Percentiles rank a stretch among this genome's conserved stretches.
These are phyloP conservation scores for Champsocephalus esox DNA, from an alignment of 2,797 vertebrate genomes.

Conservation along the genomic window DNA sequence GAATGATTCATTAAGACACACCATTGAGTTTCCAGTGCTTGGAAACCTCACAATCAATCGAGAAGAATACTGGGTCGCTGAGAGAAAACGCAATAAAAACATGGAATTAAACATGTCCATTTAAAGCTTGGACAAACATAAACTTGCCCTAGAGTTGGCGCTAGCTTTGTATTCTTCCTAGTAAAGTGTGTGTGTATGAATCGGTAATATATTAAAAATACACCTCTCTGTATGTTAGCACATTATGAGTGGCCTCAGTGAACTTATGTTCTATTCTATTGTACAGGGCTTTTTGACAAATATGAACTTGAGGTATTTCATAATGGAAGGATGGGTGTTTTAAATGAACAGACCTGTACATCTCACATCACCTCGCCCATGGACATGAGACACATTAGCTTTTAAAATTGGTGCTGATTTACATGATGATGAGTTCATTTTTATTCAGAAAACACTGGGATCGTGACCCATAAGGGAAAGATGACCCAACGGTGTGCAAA, in stretches of 20 bases:
- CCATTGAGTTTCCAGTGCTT: too few relatives aligned
- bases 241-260: constrained; percentile 21
- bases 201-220: not conserved
- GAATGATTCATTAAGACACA: too few relatives aligned
- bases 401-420: constrained; percentile 58
- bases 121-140: not conserved
- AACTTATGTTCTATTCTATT: not conserved
- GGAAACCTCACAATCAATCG: too few relatives aligned
- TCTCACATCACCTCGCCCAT: constrained; percentile 44
- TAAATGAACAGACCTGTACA: constrained; percentile 38
- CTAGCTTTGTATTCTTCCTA: not conserved
- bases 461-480: constrained; percentile 44
- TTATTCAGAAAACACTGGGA: constrained; percentile 48
- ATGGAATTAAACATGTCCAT: not conserved
- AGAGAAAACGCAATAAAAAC: not conserved
- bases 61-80: not conserved
- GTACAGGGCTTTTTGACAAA: constrained; percentile 30
- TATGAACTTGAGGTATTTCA: constrained; percentile 31
- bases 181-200: not conserved
- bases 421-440: constrained; percentile 50
- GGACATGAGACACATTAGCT: constrained; percentile 60
- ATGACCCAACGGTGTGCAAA: constrained; percentile 49
- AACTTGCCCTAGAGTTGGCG: too few relatives aligned
- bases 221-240: constrained; percentile 4
- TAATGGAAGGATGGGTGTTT: constrained; percentile 31